A percentile compares a stretch with the other conserved stretches of the same genome.
phyloP scores from a whole-genome alignment of 2,113 vertebrate genomes.

The Engraulis encrasicolus region DNA sequence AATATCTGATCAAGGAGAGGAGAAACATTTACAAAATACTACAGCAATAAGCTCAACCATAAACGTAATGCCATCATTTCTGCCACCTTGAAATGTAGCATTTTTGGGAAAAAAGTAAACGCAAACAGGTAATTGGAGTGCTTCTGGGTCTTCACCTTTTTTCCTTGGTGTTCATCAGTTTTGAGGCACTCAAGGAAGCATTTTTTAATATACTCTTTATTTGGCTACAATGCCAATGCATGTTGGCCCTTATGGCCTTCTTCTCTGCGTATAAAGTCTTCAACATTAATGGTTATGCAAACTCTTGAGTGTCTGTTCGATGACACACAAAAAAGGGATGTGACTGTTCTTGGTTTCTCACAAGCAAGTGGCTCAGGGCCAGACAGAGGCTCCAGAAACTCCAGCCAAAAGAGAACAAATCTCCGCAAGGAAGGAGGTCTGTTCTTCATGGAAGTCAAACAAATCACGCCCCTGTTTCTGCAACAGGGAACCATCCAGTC shows the following conservation, averaged over 20 bases:
- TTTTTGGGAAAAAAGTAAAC: background rate
- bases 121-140: too few relatives aligned
- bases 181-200: too few relatives aligned
- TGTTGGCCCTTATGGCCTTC: too few relatives aligned
- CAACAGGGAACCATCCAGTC: background rate
- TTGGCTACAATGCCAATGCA: too few relatives aligned
- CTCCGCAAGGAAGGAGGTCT: slow-evolving; percentile 1
- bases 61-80: background rate
- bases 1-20: too few relatives aligned
- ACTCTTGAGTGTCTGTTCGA: background rate
- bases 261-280: too few relatives aligned
- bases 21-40: too few relatives aligned
- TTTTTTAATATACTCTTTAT: too few relatives aligned
- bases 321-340: background rate
- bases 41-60: background rate
- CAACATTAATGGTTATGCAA: background rate
- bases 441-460: slow-evolving; percentile 1
- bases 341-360: background rate
- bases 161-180: too few relatives aligned
- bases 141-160: too few relatives aligned
- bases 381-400: background rate
- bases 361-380: background rate
- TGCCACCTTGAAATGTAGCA: background rate
- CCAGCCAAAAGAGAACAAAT: slow-evolving; percentile 9
- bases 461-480: background rate